phyloP scores from a whole-genome alignment of 2,888 invertebrate species.

The Pemphredon lugubris region DNA sequence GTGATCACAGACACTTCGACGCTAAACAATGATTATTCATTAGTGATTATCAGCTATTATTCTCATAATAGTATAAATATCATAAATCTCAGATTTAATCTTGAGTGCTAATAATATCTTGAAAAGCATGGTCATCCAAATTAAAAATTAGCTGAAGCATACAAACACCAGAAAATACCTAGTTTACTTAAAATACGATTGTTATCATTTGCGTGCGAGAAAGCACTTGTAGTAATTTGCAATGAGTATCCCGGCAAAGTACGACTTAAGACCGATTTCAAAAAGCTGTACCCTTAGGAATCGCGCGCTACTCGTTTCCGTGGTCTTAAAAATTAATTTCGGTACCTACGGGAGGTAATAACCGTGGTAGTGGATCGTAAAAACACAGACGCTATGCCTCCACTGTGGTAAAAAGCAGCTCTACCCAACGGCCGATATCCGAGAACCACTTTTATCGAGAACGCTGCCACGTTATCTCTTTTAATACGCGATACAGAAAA shows the following conservation, averaged over 20 bases:
- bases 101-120: not conserved
- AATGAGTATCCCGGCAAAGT: not conserved
- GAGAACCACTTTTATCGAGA: conserved; percentile 22
- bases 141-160: too few species aligned
- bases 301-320: not conserved
- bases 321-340: conserved; percentile 30
- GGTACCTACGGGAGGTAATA: conserved; percentile 39
- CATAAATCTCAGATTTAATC: not conserved
- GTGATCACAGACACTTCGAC: too few species aligned
- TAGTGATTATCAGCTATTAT: too few species aligned
- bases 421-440: conserved; percentile 35
- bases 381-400: too few species aligned
- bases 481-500: conserved; percentile 2
- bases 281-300: conserved; percentile 8
- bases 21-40: too few species aligned
- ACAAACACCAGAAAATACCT: too few species aligned
- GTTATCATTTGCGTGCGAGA: too few species aligned
- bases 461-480: conserved; percentile 3
- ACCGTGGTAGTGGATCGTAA: conserved; percentile 16
- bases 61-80: too few species aligned
- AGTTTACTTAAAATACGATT: too few species aligned
- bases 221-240: too few species aligned
- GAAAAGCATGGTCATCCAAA: too few species aligned
- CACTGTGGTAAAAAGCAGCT: conserved; percentile 29
- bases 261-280: not conserved